Base-by-base conservation (phyloP, 2,797 vertebrate genomes). In the Alauda arvensis region DNA sequence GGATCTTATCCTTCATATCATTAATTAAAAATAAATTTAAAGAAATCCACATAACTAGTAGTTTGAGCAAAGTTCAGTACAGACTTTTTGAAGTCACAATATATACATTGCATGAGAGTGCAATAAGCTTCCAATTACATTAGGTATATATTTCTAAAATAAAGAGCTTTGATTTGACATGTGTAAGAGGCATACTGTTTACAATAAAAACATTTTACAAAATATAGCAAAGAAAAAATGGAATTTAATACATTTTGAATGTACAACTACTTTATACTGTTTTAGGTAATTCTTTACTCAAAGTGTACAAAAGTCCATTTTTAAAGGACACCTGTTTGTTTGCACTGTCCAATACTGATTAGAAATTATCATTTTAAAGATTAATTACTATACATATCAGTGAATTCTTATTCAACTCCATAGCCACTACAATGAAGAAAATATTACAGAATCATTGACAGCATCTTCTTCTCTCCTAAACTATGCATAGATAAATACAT, bases 51-150 rank as follows among this genome's bases (percentile, higher is more conserved):
- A 97, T 91, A 96, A 96, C 94, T 96, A 95, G 66, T 96, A 95
- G 82, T 95, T 93, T 93, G 96, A 97, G 95, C 96, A 97, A 97
- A 93, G 93, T 95, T 96, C 97, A 96, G 95, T 97, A 98, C 97
- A 98, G 95, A 96, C 93, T 96, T 97, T 92, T 95, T 94, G 92
- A 97, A 97, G 96, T 96, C 95, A 97, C 97, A 97, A 96, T 97
- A 97, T 97, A 97, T 96, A 97, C 96, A 98, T 96, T 96, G 93
- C 95, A 96, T 96, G 97, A 96, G 95, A 97, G 96, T 97, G 96
- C 96, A 97, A 96, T 96, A 97, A 96, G 92, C 93, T 97, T 97
- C 92, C 91, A 96, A 92, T 96, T 96, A 97, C 97, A 97, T 97
- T 93, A 96, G 80, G 82, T 96, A 96, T 97, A 96, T 97, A 96